Evolutionary conservation across 2,113 vertebrate species (phyloP).

Genomic region (Ammodytes marinus): DNA sequence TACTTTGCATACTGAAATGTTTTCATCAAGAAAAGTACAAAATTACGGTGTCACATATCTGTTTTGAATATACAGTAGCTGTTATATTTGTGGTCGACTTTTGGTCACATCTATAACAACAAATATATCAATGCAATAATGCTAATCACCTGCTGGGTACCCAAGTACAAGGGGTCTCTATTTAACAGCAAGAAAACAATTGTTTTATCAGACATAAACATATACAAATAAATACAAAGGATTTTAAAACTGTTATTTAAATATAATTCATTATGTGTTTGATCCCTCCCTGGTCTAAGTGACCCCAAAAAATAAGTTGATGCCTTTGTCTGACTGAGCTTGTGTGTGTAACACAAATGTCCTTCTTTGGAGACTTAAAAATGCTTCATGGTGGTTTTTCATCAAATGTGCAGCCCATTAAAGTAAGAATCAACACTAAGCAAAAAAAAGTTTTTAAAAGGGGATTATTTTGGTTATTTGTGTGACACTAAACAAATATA

Average conservation of each 20-base stretch:
- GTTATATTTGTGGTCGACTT: neutral
- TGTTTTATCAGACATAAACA: slow-evolving; percentile 1
- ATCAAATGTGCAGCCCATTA: neutral
- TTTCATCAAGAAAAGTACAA: slow-evolving; percentile 14
- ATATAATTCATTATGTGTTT: neutral
- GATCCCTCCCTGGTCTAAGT: neutral
- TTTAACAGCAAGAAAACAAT: neutral
- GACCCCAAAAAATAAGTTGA: neutral
- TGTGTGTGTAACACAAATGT: no score
- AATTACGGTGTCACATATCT: neutral
- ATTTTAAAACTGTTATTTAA: neutral
- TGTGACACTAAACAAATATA: neutral
- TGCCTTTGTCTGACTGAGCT: neutral
- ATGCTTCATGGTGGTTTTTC: neutral
- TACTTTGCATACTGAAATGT: neutral
- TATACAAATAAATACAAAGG: neutral
- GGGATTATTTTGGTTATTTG: neutral
- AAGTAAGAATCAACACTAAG: neutral
- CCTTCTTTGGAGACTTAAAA: neutral
- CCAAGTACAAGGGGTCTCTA: neutral
- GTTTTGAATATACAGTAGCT: neutral
- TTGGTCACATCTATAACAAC: neutral
- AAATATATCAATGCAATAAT: neutral
- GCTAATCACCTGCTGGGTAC: neutral
- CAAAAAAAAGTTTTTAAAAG: neutral